Base-by-base conservation (phyloP, 2,888 invertebrate genomes). In the Oscheius sp. region DNA sequence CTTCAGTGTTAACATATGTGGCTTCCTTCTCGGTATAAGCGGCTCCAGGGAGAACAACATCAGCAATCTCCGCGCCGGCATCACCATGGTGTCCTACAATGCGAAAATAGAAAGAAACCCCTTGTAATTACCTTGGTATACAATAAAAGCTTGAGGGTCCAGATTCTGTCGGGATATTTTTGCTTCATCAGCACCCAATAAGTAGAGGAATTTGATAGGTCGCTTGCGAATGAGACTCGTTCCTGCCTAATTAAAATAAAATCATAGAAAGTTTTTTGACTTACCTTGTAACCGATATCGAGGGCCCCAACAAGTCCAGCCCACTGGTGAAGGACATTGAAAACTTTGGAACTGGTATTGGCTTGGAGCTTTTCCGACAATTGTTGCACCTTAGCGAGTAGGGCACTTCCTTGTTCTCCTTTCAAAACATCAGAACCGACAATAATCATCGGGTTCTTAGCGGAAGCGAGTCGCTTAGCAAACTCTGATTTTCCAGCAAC, bases 21-120 rank as follows among this genome's bases (percentile, higher is more conserved):
- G 91, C 95, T 86, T 93, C 92, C 88, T 98, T 98, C 90, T 98
- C 98, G 0, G 98, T 98, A 88, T 97, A 99, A 0, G 98, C 96
- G 5, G 95, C 94, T 71, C 96, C 89, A 1, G 98, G 95, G 12
- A 98, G 88, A 68, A 98, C 91, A 1, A 93, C 91, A 88, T 98
- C 95, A 38, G 98, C 97, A 75, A 94, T 91, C 44, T 90, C 88
- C 0, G 97, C 98, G 63, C 97, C 97, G 69, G 88, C 89, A 88
- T 99, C 98, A 70, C 98, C 98, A 88, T 97, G 97, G 89, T 95
- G 95, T 61, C 94, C 94, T 93, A 82, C 79, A 67, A 22, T n/a
- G 12, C 2, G 44, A 22, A n/a, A n/a, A n/a, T 2, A 24, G 1
- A 1, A 9, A 8, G 17, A 20, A 28, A 36, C 44, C 20, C 14